Base-by-base conservation (phyloP, 2,888 invertebrate genomes). In the Thecocarcelia acutangulata region DNA sequence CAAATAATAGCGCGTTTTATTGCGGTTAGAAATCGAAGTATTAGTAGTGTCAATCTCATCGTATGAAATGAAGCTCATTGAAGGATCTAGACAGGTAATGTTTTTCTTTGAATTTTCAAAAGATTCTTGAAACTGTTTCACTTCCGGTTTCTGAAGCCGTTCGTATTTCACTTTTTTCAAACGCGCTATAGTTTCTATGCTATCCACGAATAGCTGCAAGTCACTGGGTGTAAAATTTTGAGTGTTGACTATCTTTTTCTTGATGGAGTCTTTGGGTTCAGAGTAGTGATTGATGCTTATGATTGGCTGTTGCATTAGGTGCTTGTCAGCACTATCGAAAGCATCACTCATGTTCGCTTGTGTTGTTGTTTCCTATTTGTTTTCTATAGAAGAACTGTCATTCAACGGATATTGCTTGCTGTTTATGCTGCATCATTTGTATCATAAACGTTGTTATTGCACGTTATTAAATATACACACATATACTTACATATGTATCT, bases 131-230 rank as follows among this genome's bases (percentile, higher is more conserved):
- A 66, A 50, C 4, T n/a, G 28, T 61, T 21, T 54, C 2, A 66
- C 40, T 44, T 69, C 68, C 17, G 11, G 42, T 5, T 37, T 44
- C n/a, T 54, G 33, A 5, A 68, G 80, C 1, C 68, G 54, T 33
- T 79, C 68, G n/a, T 77, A 52, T 42, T 54, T 59, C 11, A 70
- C 42, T 3, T 81, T 72, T 21, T 88, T 85, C n/a, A 88, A 59
- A 3, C 86, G 86, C 1, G 85, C 54, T 13, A 88, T 87, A 0
- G 85, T 86, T 64, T 88, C 89, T 40, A 88, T 63, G 33, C 87
- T 87, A 44, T 88, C 87, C 0, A 88, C 81, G 63, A 89, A 89
- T 0, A 87, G 59, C 0, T 63, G 12, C 13, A 88, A 72, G 46
- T 88, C 89, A 0, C 68, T 63, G 21, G 84, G 61, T 0, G 77